Conservation (phyloP, 37 sponge, comb jelly and placozoan genomes). For the Ianthella basta region DNA sequence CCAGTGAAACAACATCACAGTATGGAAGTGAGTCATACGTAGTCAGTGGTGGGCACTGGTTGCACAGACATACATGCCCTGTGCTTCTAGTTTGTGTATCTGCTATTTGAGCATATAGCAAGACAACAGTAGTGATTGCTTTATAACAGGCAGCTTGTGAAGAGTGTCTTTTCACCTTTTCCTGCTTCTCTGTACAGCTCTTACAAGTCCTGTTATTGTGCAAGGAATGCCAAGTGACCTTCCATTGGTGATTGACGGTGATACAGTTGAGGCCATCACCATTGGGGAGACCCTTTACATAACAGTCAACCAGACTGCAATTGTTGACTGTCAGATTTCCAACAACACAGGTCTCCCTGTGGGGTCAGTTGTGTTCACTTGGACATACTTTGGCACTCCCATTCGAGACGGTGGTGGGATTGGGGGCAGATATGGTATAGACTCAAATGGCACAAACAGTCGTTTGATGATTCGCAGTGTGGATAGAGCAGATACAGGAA, state of each 20-base stretch:
- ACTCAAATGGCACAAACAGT: background rate
- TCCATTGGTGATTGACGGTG: background rate
- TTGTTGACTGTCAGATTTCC: background rate
- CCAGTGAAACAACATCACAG: conserved; percentile 1
- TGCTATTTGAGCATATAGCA: too few relatives aligned
- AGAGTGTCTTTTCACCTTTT: background rate
- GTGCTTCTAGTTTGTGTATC: too few relatives aligned
- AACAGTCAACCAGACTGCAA: background rate
- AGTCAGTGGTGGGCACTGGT: too few relatives aligned
- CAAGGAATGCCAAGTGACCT: background rate
- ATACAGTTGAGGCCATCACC: background rate
- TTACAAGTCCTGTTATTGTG: background rate
- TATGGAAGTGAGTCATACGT: conserved; percentile 12
- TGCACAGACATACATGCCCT: background rate
- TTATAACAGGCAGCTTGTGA: too few relatives aligned
- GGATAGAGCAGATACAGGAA: background rate
- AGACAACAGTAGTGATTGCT: too few relatives aligned
- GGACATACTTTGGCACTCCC: background rate
- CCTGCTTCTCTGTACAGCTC: background rate
- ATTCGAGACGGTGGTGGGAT: background rate
- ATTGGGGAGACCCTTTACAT: background rate
- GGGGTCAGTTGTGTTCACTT: background rate
- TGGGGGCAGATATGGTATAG: background rate
- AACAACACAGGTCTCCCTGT: conserved; percentile 14
- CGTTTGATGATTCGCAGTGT: background rate